Conservation (phyloP, 1,140 invertebrate species). For the Charaxes varanes region DNA sequence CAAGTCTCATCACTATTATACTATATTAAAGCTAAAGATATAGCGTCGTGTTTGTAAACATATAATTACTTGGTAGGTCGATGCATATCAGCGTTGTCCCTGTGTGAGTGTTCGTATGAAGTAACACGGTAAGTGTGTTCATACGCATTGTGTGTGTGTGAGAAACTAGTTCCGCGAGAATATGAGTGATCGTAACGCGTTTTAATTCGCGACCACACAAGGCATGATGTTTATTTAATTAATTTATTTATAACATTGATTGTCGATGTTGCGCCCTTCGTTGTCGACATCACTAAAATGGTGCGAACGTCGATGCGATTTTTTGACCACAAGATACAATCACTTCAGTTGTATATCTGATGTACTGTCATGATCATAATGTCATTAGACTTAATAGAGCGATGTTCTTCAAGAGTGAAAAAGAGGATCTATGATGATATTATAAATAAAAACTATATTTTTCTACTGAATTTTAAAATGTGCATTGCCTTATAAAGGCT, state of each 20-base stretch:
- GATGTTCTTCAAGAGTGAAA: too few relatives aligned
- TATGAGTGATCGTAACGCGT: constrained; percentile 49
- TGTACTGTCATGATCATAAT: too few relatives aligned
- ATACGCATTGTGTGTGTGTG: constrained; percentile 24
- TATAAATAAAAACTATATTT: too few relatives aligned
- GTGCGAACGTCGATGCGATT: too few relatives aligned
- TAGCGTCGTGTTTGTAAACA: constrained; percentile 61
- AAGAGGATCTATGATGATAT: too few relatives aligned
- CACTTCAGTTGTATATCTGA: too few relatives aligned
- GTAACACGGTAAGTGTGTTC: constrained; percentile 13
- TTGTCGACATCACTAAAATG: too few relatives aligned
- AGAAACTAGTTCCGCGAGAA: constrained; percentile 52
- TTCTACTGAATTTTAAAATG: too few relatives aligned
- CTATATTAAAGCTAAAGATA: constrained; percentile 36
- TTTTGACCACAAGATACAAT: too few relatives aligned
- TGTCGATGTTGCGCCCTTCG: neutral
- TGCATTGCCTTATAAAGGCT: too few relatives aligned
- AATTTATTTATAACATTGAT: constrained; percentile 27
- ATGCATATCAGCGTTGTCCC: constrained; percentile 50
- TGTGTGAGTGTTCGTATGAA: constrained; percentile 16
- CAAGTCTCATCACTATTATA: constrained; percentile 36
- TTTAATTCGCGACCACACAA: constrained; percentile 53
- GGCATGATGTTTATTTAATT: constrained; percentile 42
- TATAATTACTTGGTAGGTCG: constrained; percentile 70
- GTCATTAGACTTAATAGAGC: too few relatives aligned